Percentiles rank a stretch among this genome's conserved stretches.
phyloP scores from a whole-genome alignment of 2,888 invertebrate species.

The Cosmia trapezina region DNA sequence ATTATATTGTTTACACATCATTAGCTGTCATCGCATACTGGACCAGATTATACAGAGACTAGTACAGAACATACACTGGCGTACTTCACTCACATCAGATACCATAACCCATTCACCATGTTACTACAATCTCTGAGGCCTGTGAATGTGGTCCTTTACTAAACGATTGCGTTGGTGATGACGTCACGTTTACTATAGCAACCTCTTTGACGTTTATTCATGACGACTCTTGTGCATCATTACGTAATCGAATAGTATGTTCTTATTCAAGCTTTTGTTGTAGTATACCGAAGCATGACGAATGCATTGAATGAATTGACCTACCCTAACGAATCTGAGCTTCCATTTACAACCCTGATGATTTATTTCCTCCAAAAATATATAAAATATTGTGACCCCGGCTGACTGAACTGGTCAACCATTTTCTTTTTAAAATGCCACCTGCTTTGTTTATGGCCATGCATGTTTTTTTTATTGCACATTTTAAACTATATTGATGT shows the following conservation, averaged over 20 bases:
- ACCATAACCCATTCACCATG: slow-evolving; percentile 88
- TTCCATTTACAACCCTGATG: slow-evolving; percentile 40
- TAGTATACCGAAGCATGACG: slow-evolving; percentile 80
- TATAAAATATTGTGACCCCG: slow-evolving; percentile 37
- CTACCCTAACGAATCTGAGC: slow-evolving; percentile 42
- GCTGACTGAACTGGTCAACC: slow-evolving; percentile 48
- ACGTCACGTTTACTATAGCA: slow-evolving; percentile 43
- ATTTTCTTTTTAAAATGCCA: slow-evolving; percentile 65
- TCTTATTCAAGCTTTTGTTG: slow-evolving; percentile 80
- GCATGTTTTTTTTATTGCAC: slow-evolving; percentile 78
- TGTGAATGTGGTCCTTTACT: slow-evolving; percentile 85
- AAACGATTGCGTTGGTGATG: slow-evolving; percentile 78
- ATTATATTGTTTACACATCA: slow-evolving; percentile 78
- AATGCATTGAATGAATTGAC: slow-evolving; percentile 68
- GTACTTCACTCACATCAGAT: slow-evolving; percentile 89
- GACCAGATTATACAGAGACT: slow-evolving; percentile 86
- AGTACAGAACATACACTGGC: slow-evolving; percentile 87
- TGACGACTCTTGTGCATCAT: slow-evolving; percentile 40
- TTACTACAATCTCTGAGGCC: slow-evolving; percentile 81
- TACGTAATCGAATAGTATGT: slow-evolving; percentile 81
- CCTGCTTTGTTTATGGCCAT: slow-evolving; percentile 83
- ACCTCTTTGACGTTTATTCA: slow-evolving; percentile 39
- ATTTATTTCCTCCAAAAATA: slow-evolving; percentile 48
- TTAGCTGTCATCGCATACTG: slow-evolving; percentile 86
- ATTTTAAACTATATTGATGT: slow-evolving; percentile 64